A percentile compares a stretch with the other conserved stretches of the same genome.
Evolutionary conservation across 2,113 vertebrate genomes (phyloP).

Genomic region (Atrichornis clamosus): DNA sequence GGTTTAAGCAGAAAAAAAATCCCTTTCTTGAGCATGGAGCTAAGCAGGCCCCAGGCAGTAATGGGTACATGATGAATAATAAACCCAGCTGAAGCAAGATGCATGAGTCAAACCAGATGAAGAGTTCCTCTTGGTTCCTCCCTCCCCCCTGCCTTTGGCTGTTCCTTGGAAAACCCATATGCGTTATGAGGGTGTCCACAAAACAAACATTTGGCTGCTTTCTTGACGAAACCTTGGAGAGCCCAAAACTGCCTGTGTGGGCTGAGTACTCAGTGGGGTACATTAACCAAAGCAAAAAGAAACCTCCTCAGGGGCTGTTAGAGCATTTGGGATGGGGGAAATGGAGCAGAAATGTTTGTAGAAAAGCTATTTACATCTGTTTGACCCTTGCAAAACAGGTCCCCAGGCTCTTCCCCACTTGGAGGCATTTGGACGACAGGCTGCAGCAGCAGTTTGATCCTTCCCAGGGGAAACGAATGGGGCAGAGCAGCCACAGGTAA

Average conservation of each 20-base stretch:
- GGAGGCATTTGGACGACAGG: not conserved
- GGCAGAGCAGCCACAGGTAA: not conserved
- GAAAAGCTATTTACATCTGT: slow-evolving; percentile 45
- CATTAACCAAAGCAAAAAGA: slow-evolving; percentile 41
- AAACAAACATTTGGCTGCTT: slow-evolving; percentile 49
- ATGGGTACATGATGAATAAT: slow-evolving; percentile 35
- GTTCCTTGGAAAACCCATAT: slow-evolving; percentile 35
- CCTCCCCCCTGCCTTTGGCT: not conserved
- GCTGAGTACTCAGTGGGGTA: slow-evolving; percentile 26
- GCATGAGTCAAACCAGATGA: slow-evolving; percentile 46
- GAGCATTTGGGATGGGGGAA: not conserved
- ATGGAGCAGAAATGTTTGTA: slow-evolving; percentile 15
- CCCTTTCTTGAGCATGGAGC: not conserved
- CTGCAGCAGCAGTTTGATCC: not conserved
- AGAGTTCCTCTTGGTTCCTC: not conserved
- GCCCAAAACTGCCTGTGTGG: slow-evolving; percentile 33
- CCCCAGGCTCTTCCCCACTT: not conserved
- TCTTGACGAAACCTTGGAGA: slow-evolving; percentile 22
- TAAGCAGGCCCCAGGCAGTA: slow-evolving; percentile 22
- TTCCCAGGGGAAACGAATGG: not conserved
- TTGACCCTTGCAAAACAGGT: slow-evolving; percentile 33
- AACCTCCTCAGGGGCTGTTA: slow-evolving; percentile 13
- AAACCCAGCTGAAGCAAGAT: slow-evolving; percentile 30
- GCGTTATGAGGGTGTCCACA: not conserved
- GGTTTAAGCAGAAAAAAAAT: not conserved